Conservation (phyloP, 2,113 vertebrate genomes). For the Okapia johnstoni region DNA sequence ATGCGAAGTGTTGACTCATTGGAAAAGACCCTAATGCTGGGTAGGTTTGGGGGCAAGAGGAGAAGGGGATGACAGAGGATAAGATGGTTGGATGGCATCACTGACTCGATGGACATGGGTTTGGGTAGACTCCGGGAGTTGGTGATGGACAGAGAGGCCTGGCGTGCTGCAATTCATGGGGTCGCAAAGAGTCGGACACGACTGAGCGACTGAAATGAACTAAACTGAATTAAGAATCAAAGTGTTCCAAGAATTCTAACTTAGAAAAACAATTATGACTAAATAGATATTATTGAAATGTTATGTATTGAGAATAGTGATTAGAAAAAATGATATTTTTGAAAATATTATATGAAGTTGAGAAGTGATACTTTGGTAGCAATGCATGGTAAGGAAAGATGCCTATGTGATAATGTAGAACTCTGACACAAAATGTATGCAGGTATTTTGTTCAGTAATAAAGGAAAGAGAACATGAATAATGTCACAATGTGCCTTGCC, state of each 20-base stretch:
- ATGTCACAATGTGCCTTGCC: neutral
- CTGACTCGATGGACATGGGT: too few relatives aligned
- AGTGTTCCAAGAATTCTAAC: neutral
- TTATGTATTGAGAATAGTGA: neutral
- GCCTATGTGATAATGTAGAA: neutral
- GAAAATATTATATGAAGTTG: neutral
- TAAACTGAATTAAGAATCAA: too few relatives aligned
- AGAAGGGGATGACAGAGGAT: too few relatives aligned
- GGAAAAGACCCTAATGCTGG: too few relatives aligned
- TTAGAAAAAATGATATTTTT: neutral
- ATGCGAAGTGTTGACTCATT: too few relatives aligned
- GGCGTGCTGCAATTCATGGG: too few relatives aligned
- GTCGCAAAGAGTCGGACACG: too few relatives aligned
- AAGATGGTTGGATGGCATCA: too few relatives aligned
- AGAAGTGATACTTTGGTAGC: neutral
- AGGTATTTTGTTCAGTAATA: neutral
- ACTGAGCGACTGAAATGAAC: too few relatives aligned
- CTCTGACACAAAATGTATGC: neutral
- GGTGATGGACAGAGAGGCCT: too few relatives aligned
- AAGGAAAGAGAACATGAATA: neutral
- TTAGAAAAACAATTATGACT: neutral
- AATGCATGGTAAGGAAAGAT: neutral
- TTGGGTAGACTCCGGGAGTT: too few relatives aligned
- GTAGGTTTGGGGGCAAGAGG: too few relatives aligned
- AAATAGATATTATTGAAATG: slow-evolving; percentile 4